A percentile compares a stretch with the other conserved stretches of the same genome.
Conservation (phyloP, 2,113 vertebrate genomes). For the Sminthopsis crassicaudata region DNA sequence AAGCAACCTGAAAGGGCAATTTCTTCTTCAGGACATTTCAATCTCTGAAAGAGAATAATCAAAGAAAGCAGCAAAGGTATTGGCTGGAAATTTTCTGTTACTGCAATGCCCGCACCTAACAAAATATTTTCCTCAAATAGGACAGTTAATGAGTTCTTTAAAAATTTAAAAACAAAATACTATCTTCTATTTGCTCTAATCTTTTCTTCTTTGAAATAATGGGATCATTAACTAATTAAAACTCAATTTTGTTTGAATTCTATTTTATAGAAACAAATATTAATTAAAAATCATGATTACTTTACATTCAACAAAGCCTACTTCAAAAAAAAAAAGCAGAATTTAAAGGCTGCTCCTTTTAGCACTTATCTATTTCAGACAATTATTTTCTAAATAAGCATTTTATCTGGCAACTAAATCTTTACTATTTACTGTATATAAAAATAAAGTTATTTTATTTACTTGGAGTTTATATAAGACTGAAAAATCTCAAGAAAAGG, state of each 20-base stretch:
- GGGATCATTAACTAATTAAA: background rate
- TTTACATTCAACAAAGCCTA: background rate
- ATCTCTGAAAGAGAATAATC: background rate
- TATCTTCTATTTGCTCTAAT: too few species aligned
- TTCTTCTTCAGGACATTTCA: constrained; percentile 18
- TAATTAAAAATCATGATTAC: background rate
- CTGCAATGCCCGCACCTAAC: background rate
- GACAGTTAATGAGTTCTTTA: background rate
- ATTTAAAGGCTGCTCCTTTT: constrained; percentile 18
- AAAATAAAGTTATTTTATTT: background rate
- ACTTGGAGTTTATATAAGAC: background rate
- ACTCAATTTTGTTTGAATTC: constrained; percentile 1
- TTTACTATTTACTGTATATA: background rate
- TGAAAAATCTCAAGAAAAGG: constrained; percentile 34
- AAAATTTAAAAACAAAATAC: background rate
- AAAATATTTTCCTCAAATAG: background rate
- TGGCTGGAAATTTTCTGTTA: constrained; percentile 40
- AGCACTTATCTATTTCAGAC: constrained; percentile 10
- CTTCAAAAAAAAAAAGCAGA: background rate
- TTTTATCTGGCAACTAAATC: constrained; percentile 14
- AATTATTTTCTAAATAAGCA: constrained; percentile 9
- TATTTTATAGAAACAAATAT: constrained; percentile 19
- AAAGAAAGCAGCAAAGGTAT: background rate
- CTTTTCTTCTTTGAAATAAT: background rate
- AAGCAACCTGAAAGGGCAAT: background rate